phyloP scores from a whole-genome alignment of 2,113 vertebrate genomes.

The Pogona vitticeps region DNA sequence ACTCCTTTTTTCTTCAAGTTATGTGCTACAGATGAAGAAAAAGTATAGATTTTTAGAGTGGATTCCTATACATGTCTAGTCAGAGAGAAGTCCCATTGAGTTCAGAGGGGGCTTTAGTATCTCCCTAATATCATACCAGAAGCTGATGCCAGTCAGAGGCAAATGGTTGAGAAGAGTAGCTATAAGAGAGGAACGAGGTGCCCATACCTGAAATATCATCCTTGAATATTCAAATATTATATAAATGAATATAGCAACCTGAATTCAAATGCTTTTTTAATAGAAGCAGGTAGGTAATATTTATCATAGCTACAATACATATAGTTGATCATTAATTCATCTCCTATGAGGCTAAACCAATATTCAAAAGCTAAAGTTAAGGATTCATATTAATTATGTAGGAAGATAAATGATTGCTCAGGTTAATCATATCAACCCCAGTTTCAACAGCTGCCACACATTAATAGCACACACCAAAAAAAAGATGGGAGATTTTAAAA shows the following conservation, averaged over 20 bases:
- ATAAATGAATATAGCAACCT: not conserved
- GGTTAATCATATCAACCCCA: constrained; percentile 57
- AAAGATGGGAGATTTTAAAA: not conserved
- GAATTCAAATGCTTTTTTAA: constrained; percentile 29
- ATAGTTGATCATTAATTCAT: constrained; percentile 52
- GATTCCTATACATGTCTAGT: too few species aligned
- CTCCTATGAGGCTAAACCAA: constrained; percentile 51
- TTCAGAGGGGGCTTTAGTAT: too few species aligned
- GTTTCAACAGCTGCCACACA: constrained; percentile 61
- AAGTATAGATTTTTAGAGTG: too few species aligned
- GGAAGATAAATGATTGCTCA: constrained; percentile 59
- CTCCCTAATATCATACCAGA: not conserved
- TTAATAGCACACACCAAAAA: constrained; percentile 33
- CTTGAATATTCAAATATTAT: not conserved
- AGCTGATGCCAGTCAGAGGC: not conserved
- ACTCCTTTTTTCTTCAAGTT: too few species aligned
- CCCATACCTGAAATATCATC: not conserved
- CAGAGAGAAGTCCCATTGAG: too few species aligned
- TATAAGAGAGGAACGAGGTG: not conserved
- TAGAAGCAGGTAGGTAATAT: constrained; percentile 35
- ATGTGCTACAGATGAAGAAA: too few species aligned
- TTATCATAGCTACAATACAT: constrained; percentile 13
- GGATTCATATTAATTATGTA: constrained; percentile 41
- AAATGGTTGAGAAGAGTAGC: too few species aligned
- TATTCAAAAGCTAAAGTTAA: constrained; percentile 55